phyloP scores from a whole-genome alignment of 2,888 invertebrate genomes.

The Vanessa cardui region DNA sequence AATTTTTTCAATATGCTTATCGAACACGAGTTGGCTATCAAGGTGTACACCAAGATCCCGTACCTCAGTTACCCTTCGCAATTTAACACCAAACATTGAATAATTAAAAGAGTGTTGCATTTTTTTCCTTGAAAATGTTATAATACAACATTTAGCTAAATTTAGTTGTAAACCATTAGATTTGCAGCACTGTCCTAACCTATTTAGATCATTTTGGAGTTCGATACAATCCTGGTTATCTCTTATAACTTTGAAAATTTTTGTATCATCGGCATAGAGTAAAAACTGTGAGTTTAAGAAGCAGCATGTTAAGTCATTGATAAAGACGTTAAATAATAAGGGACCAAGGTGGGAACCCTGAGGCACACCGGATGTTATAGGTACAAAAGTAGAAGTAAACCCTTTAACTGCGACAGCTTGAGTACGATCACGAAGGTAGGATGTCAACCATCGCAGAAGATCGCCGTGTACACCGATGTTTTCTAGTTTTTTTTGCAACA shows the following conservation, averaged over 20 bases:
- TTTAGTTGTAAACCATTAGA: no score
- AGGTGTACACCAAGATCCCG: no score
- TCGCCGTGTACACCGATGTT: constrained; percentile 2
- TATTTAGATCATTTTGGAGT: constrained; percentile 1
- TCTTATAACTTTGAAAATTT: constrained; percentile 3
- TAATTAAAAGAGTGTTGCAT: no score
- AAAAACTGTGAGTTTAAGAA: constrained; percentile 5
- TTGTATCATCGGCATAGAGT: constrained; percentile 1
- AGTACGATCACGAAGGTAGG: background rate
- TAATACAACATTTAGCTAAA: no score
- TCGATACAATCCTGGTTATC: constrained; percentile 4
- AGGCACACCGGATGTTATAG: background rate
- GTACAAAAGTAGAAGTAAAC: constrained; percentile 2
- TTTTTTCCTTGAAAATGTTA: no score
- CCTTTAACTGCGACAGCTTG: constrained; percentile 5
- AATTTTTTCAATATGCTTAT: no score
- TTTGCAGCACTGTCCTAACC: constrained; percentile 4
- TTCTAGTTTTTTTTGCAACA: constrained; percentile 3
- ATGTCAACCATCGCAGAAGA: constrained; percentile 6
- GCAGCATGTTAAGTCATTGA: background rate
- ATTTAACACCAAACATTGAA: no score
- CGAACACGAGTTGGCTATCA: no score
- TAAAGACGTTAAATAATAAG: background rate
- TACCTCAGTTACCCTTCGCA: no score
- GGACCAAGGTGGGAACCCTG: constrained; percentile 7